Percentiles rank a stretch among this genome's conserved stretches.
Evolutionary conservation across 2,113 vertebrate genomes (phyloP).

Genomic region (Pluvianellus socialis): DNA sequence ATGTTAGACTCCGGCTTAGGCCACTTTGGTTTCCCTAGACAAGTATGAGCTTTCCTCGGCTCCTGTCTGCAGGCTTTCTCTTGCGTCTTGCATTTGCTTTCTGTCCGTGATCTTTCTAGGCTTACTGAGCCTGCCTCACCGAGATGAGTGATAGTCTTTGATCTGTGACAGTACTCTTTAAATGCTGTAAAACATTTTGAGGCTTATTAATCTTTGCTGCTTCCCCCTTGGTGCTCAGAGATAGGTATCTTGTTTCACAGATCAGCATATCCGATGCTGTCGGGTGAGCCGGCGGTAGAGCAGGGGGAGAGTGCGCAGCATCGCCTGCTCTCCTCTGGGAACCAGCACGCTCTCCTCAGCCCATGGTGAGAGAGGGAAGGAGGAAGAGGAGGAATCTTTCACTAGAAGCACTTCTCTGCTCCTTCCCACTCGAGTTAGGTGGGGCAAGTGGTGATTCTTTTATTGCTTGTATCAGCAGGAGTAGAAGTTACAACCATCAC

Average conservation of each 20-base stretch:
- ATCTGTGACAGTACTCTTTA: slow-evolving; percentile 13
- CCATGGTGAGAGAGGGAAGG: rapidly evolving
- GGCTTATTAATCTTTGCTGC: slow-evolving; percentile 25
- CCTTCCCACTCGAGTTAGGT: neutral
- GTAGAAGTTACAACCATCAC: neutral
- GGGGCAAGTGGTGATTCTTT: neutral
- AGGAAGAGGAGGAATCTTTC: neutral
- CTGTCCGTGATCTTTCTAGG: neutral
- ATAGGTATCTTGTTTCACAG: neutral
- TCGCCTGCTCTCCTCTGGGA: neutral
- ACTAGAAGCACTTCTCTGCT: neutral
- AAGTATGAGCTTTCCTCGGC: neutral
- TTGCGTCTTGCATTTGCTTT: slow-evolving; percentile 29
- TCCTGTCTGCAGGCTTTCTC: slow-evolving; percentile 29
- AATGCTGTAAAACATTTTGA: slow-evolving; percentile 25
- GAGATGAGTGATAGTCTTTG: slow-evolving; percentile 10
- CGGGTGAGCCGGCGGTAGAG: rapidly evolving
- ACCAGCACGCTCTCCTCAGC: neutral
- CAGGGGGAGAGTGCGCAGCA: neutral
- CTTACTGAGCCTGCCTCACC: neutral
- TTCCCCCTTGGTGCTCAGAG: neutral
- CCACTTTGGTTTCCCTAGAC: neutral
- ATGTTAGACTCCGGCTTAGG: slow-evolving; percentile 39
- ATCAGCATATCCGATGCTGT: neutral
- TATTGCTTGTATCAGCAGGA: neutral